Conservation (phyloP, 2,888 invertebrate genomes). For the Watsonalla binaria region DNA sequence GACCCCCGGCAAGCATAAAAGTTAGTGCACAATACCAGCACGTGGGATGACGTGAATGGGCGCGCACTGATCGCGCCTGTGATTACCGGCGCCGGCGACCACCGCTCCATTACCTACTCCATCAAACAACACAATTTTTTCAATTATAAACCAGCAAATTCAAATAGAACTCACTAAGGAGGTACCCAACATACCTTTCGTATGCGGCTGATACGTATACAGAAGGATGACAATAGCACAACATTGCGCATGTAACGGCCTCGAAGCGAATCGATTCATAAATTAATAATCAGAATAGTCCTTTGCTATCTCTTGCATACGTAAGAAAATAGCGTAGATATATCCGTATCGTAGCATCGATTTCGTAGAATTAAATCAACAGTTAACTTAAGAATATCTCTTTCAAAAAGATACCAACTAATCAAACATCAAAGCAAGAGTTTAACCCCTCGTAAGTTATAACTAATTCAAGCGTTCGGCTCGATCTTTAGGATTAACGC, state of each 20-base stretch:
- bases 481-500: constrained; percentile 59
- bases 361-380: constrained; percentile 26
- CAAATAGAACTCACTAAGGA: not conserved
- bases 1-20: constrained; percentile 14
- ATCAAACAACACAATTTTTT: not conserved
- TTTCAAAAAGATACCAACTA: constrained; percentile 28
- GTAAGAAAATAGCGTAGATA: not conserved
- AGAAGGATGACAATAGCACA: constrained; percentile 34
- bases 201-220: no score
- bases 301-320: constrained; percentile 9
- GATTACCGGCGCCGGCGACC: constrained; percentile 29
- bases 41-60: constrained; percentile 36
- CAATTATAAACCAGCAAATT: not conserved
- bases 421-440: constrained; percentile 54
- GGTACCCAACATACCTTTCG: no score
- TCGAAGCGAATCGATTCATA: constrained; percentile 38
- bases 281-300: constrained; percentile 20
- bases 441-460: constrained; percentile 45
- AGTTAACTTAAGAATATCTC: constrained; percentile 29
- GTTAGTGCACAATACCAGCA: constrained; percentile 16
- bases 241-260: constrained; percentile 61
- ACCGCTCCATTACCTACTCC: constrained; percentile 3
- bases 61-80: constrained; percentile 30
- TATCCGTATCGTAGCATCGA: constrained; percentile 1
- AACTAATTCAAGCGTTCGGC: constrained; percentile 57